Conservation (phyloP, 2,113 vertebrate genomes). For the Gadus macrocephalus region DNA sequence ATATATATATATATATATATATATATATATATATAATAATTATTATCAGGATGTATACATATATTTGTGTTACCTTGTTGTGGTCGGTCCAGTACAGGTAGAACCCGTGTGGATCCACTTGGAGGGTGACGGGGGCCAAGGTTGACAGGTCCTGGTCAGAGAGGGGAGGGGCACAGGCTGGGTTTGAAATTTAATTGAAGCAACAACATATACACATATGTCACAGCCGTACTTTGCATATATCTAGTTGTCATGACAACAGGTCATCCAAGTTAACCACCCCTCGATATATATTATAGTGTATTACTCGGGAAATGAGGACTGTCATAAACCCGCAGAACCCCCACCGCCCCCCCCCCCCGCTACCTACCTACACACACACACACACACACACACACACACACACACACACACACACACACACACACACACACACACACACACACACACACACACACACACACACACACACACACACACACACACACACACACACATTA, state of each 20-base stretch:
- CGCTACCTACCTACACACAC: neutral
- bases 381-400: neutral
- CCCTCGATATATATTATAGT: too few relatives aligned
- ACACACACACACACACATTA: too few relatives aligned
- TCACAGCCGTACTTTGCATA: too few relatives aligned
- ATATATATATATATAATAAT: neutral
- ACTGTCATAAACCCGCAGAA: slow-evolving; percentile 20
- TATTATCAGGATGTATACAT: neutral
- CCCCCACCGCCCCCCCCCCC: neutral
- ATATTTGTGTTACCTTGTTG: slow-evolving; percentile 82
- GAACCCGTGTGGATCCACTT: slow-evolving; percentile 91
- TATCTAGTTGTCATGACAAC: too few relatives aligned
- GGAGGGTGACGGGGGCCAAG: slow-evolving; percentile 87
- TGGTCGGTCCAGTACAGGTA: slow-evolving; percentile 99
- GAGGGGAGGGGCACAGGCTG: neutral
- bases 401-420: too few relatives aligned
- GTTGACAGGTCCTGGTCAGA: slow-evolving; percentile 84
- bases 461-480: too few relatives aligned
- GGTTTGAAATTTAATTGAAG: neutral
- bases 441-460: too few relatives aligned
- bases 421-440: too few relatives aligned
- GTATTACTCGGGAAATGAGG: too few relatives aligned
- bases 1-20: neutral
- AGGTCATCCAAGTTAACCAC: too few relatives aligned
- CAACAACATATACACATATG: neutral